Conservation (phyloP, 2,113 vertebrate species). For the Balaeniceps rex region DNA sequence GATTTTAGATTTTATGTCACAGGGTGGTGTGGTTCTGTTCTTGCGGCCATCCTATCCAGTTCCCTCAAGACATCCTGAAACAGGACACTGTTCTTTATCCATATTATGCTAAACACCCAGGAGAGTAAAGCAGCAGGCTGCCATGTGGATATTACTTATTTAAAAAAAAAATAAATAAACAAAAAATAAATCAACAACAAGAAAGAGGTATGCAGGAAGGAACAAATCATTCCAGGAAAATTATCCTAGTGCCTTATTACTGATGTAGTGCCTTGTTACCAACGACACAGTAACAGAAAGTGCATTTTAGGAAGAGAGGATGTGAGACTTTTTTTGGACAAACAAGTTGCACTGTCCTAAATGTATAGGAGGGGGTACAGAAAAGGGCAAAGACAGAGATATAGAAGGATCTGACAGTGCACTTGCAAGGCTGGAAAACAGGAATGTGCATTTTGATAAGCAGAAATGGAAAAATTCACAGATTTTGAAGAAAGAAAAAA, state of each 20-base stretch:
- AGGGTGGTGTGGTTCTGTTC: not conserved
- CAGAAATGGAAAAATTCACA: not conserved
- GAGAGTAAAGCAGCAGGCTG: not conserved
- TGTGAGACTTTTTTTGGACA: not conserved
- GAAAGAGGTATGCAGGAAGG: not conserved
- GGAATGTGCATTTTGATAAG: not conserved
- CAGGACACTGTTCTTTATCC: not conserved
- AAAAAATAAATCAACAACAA: not conserved
- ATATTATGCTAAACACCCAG: not conserved
- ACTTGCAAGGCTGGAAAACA: not conserved
- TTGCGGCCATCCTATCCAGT: not conserved
- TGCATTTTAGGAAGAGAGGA: not conserved
- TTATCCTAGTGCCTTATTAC: not conserved
- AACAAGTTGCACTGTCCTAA: not conserved
- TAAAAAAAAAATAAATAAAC: not conserved
- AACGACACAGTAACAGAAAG: not conserved
- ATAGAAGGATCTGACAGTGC: not conserved
- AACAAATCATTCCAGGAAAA: not conserved
- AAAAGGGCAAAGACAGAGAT: not conserved
- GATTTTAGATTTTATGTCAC: not conserved
- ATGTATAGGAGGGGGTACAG: not conserved
- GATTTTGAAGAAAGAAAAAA: not conserved
- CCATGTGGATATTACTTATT: not conserved
- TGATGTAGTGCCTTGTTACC: not conserved
- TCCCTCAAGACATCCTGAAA: not conserved